Conservation (phyloP, 2,113 vertebrate genomes). For the Excalfactoria chinensis region DNA sequence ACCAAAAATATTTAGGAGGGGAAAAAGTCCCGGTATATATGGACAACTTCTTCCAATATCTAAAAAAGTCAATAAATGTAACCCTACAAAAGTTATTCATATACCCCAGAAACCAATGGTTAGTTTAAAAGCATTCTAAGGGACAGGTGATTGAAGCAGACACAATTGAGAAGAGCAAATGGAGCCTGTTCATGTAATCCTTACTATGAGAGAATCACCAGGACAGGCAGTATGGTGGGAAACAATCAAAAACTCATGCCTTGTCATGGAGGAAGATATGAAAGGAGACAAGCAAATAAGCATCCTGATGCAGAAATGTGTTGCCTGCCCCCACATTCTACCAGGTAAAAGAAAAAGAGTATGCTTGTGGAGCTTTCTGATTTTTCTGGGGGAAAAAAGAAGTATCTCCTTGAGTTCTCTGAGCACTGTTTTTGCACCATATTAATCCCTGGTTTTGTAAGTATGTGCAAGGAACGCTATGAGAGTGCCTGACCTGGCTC, state of each 20-base stretch:
- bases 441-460: not conserved
- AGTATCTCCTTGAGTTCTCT: not conserved
- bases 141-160: not conserved
- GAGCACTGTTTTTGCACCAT: not conserved
- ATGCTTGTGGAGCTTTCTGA: not conserved
- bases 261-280: not conserved
- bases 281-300: not conserved
- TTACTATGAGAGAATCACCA: not conserved
- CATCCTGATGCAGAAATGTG: not conserved
- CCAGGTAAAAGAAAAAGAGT: not conserved
- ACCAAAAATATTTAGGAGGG: not conserved
- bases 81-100: not conserved
- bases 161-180: not conserved
- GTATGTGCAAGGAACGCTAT: not conserved
- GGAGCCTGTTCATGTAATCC: not conserved
- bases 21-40: not conserved
- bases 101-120: not conserved
- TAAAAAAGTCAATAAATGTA: not conserved
- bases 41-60: not conserved
- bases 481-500: not conserved
- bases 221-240: not conserved
- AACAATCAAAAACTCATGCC: not conserved
- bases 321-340: not conserved
- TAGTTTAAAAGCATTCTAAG: not conserved
- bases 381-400: not conserved